phyloP scores from a whole-genome alignment of 2,888 invertebrate species.

The Hecatera dysodea region DNA sequence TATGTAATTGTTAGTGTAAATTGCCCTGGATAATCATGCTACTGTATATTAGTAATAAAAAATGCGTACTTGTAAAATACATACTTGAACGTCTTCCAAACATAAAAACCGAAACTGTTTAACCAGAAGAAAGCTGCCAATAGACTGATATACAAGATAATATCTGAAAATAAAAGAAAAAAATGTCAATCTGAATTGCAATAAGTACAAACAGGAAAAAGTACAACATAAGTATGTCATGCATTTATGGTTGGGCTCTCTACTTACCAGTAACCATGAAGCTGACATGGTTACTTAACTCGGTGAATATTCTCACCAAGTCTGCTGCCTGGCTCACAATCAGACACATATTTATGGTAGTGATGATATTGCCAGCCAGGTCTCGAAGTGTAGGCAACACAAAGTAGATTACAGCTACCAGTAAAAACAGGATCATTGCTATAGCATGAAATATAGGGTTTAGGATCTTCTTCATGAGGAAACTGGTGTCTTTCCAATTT shows the following conservation, averaged over 20 bases:
- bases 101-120: conserved; percentile 96
- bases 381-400: conserved; percentile 95
- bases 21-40: background rate
- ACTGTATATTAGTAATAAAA: conserved; percentile 30
- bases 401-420: conserved; percentile 95
- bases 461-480: conserved; percentile 93
- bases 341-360: conserved; percentile 95
- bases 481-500: conserved; percentile 94
- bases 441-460: conserved; percentile 95
- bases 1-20: background rate
- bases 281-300: conserved; percentile 95
- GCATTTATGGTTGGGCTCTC: background rate
- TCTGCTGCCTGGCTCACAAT: conserved; percentile 95
- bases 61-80: conserved; percentile 66
- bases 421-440: conserved; percentile 93
- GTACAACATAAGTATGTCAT: background rate
- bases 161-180: conserved; percentile 91
- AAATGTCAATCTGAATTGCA: conserved; percentile 7
- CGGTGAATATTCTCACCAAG: conserved; percentile 94
- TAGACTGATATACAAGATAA: conserved; percentile 94
- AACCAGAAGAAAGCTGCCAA: conserved; percentile 96
- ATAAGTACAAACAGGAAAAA: background rate
- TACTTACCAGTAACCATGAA: conserved; percentile 94
- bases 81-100: conserved; percentile 96
- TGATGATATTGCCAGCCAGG: conserved; percentile 96